Percentiles rank a stretch among this genome's conserved stretches.
phyloP scores from a whole-genome alignment of 2,797 vertebrate genomes.

The Myotis pilosus region DNA sequence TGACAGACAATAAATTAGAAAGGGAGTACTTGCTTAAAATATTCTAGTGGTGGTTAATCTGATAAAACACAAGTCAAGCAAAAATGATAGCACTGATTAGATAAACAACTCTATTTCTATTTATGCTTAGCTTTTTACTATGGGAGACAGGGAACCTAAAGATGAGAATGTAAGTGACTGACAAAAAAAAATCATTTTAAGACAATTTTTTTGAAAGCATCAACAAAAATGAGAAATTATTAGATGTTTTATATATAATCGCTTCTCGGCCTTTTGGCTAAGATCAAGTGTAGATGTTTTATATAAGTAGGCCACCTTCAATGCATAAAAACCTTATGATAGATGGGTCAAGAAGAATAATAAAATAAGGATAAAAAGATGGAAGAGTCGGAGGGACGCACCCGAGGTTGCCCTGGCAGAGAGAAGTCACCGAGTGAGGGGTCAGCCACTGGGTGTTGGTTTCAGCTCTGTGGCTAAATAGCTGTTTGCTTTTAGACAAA shows the following conservation, averaged over 20 bases:
- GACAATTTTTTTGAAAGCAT: not conserved
- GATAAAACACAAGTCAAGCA: not conserved
- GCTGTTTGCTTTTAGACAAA: not conserved
- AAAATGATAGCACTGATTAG: not conserved
- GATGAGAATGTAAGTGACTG: not conserved
- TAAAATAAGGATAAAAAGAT: not conserved
- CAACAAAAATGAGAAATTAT: not conserved
- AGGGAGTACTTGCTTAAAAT: not conserved
- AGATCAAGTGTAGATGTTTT: not conserved
- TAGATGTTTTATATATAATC: not conserved
- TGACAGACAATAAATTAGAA: not conserved
- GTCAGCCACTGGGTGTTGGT: not conserved
- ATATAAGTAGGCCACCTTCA: not conserved
- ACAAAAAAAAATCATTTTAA: not conserved
- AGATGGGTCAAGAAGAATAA: not conserved
- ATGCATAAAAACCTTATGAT: not conserved
- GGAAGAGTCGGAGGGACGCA: not conserved
- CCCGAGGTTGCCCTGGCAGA: not conserved
- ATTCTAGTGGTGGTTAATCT: not conserved
- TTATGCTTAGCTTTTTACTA: conserved; percentile 16
- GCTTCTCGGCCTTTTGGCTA: too few relatives aligned
- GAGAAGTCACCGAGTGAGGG: not conserved
- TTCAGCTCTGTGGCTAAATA: not conserved
- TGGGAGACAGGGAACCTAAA: not conserved
- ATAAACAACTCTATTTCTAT: not conserved